Evolutionary conservation across 2,888 invertebrate genomes (phyloP).

Genomic region (Chymomyza caudatula): DNA sequence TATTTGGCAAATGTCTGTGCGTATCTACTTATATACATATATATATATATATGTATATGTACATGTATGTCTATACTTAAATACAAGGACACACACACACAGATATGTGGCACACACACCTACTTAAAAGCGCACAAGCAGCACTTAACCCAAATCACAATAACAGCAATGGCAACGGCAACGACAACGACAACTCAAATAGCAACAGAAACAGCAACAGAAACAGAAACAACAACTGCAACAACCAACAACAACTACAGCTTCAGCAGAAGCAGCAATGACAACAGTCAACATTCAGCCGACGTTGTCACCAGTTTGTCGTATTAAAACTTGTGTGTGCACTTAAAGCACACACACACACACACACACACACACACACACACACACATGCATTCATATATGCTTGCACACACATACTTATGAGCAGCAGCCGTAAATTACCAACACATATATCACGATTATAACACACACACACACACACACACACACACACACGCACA

Average conservation of each 20-base stretch:
- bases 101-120: constrained; percentile 34
- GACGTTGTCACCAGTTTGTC: constrained; percentile 60
- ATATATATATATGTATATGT: neutral
- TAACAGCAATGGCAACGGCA: constrained; percentile 26
- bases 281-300: constrained; percentile 38
- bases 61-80: constrained; percentile 13
- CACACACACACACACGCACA: neutral
- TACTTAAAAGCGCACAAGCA: constrained; percentile 68
- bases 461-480: constrained; percentile 41
- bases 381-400: constrained; percentile 8
- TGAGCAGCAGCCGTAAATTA: constrained; percentile 55
- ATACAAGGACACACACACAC: constrained; percentile 50
- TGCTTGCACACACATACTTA: neutral
- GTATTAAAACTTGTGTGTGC: constrained; percentile 43
- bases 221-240: constrained; percentile 30
- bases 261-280: constrained; percentile 29
- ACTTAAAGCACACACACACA: neutral
- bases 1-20: constrained; percentile 61
- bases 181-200: constrained; percentile 10
- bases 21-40: neutral
- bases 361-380: constrained; percentile 17
- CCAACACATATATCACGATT: constrained; percentile 67
- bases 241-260: constrained; percentile 17
- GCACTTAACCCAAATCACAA: constrained; percentile 71
- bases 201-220: constrained; percentile 26